phyloP scores from a whole-genome alignment of 1,140 invertebrate genomes.

The Ephestia elutella region DNA sequence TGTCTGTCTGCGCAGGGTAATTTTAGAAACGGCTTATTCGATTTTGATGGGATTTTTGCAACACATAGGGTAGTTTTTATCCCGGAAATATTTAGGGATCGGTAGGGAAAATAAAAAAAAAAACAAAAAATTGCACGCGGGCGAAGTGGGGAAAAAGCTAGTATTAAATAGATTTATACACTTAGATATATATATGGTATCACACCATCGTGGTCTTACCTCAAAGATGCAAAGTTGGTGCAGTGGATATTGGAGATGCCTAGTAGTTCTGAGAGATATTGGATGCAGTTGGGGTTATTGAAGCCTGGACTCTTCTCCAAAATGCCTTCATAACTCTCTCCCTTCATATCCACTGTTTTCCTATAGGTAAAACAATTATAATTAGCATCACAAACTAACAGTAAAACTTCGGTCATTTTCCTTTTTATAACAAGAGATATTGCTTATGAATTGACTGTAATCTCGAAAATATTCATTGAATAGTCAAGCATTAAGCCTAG shows the following conservation, averaged over 20 bases:
- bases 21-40: no score
- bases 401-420: slow-evolving; percentile 20
- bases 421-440: slow-evolving; percentile 35
- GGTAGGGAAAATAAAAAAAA: no score
- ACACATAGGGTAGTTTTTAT: no score
- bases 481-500: slow-evolving; percentile 53
- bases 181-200: background rate
- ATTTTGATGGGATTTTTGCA: no score
- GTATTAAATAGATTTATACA: no score
- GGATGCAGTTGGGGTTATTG: slow-evolving; percentile 92
- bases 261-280: slow-evolving; percentile 83
- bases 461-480: slow-evolving; percentile 32
- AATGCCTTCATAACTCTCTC: slow-evolving; percentile 87
- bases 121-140: no score
- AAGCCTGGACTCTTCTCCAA: slow-evolving; percentile 90
- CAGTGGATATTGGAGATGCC: slow-evolving; percentile 81
- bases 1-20: no score
- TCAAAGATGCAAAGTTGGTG: slow-evolving; percentile 84
- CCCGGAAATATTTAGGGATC: background rate
- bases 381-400: background rate
- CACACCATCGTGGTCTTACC: slow-evolving; percentile 69
- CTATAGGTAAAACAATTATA: slow-evolving; percentile 67
- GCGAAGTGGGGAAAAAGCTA: no score
- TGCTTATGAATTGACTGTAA: slow-evolving; percentile 36
- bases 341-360: slow-evolving; percentile 86